These are phyloP conservation scores for Cetonia aurata DNA, from an alignment of 2,888 invertebrate species.

Conservation along the genomic window DNA sequence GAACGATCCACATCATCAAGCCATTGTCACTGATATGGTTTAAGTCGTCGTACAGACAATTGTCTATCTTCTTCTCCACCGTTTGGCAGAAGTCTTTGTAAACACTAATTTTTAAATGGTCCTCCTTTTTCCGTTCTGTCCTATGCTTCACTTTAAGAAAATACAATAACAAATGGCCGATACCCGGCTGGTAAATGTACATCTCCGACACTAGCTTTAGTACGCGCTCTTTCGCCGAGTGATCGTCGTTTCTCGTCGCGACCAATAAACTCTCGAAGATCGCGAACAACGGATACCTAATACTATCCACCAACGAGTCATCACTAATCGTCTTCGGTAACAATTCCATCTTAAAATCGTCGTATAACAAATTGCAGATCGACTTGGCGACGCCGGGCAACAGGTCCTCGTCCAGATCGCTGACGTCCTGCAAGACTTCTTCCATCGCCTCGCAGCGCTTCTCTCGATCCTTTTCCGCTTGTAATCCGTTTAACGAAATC, in stretches of 20 bases:
- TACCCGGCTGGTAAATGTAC: constrained; percentile 76
- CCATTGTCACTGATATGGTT: constrained; percentile 90
- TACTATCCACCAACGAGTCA: constrained; percentile 79
- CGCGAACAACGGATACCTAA: constrained; percentile 84
- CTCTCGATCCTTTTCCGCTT: constrained; percentile 71
- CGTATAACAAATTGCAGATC: constrained; percentile 71
- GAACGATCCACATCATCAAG: constrained; percentile 92
- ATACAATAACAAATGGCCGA: constrained; percentile 90
- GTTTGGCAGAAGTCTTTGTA: constrained; percentile 92
- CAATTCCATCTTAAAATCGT: constrained; percentile 64
- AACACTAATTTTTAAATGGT: constrained; percentile 81
- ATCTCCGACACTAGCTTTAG: constrained; percentile 83
- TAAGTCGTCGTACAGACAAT: constrained; percentile 84
- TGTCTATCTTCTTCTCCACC: constrained; percentile 78
- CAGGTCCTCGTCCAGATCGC: constrained; percentile 73
- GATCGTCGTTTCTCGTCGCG: constrained; percentile 78
- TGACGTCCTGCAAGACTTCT: constrained; percentile 72
- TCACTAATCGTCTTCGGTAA: constrained; percentile 72
- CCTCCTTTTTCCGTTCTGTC: constrained; percentile 69
- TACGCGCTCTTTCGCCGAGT: constrained; percentile 79
- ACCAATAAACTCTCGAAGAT: constrained; percentile 86
- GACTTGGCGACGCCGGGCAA: constrained; percentile 71
- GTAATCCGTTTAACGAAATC: constrained; percentile 70
- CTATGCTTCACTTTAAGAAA: constrained; percentile 85
- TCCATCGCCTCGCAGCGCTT: constrained; percentile 76